These are phyloP conservation scores for Colaptes auratus DNA, from an alignment of 2,113 vertebrate genomes.

Conservation along the genomic window DNA sequence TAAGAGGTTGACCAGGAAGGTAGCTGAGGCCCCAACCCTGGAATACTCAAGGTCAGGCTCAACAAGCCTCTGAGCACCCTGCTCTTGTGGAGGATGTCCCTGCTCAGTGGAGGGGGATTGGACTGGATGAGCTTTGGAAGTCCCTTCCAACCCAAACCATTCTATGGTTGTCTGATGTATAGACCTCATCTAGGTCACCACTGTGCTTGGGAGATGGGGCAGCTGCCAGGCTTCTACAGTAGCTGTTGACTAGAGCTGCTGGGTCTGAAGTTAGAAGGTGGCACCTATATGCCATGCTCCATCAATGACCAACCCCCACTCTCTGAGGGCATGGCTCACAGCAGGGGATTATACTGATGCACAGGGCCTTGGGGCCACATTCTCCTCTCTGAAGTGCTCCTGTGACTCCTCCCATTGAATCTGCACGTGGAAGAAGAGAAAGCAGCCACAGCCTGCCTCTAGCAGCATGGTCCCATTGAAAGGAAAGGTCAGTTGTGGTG, in stretches of 20 bases:
- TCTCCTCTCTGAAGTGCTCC: background rate
- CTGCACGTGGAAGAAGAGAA: background rate
- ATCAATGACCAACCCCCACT: background rate
- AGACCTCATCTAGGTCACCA: background rate
- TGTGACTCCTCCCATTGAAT: background rate
- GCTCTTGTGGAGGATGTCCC: too few relatives aligned
- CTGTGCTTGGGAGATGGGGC: background rate
- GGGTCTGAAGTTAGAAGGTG: background rate
- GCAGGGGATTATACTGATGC: background rate
- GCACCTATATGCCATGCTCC: background rate
- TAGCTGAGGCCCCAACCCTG: too few relatives aligned
- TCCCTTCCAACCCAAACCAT: too few relatives aligned
- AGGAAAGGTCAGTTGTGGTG: background rate
- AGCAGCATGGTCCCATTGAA: fast-evolving
- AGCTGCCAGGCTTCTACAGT: background rate
- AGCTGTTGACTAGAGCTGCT: background rate
- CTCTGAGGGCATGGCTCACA: background rate
- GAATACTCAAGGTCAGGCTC: too few relatives aligned
- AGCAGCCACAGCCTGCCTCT: background rate
- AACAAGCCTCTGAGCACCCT: too few relatives aligned
- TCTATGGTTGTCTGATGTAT: too few relatives aligned
- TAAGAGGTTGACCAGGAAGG: too few relatives aligned
- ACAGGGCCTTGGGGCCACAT: background rate
- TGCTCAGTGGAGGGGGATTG: too few relatives aligned
- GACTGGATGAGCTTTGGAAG: too few relatives aligned